Evolutionary conservation across 53 echinoderm and acorn worm species (phyloP).

Genomic region (Holothuria leucospilota): DNA sequence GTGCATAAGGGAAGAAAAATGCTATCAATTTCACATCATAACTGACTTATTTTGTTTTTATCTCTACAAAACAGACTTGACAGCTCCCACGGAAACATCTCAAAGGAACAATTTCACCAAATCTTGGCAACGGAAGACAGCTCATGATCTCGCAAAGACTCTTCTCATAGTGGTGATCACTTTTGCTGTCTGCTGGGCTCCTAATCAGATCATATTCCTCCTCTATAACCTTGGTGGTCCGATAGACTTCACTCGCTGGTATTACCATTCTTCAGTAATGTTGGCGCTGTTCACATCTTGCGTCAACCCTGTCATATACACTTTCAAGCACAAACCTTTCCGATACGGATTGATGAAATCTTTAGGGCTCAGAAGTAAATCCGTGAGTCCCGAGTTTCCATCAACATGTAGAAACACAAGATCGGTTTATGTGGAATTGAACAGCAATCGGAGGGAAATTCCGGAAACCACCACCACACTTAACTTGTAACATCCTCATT

Average conservation of each 20-base stretch:
- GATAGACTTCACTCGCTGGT: constrained; percentile 67
- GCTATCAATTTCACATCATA: no score
- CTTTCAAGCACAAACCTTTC: constrained; percentile 81
- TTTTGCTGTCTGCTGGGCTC: constrained; percentile 87
- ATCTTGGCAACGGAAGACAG: constrained; percentile 76
- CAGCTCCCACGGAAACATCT: no score
- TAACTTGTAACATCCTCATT: no score
- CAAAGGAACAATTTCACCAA: neutral
- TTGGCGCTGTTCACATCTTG: constrained; percentile 84
- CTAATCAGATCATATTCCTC: constrained; percentile 81
- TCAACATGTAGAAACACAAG: no score
- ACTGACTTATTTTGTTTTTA: no score
- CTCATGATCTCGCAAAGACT: constrained; percentile 73
- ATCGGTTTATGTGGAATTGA: no score
- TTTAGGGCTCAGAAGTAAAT: neutral
- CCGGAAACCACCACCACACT: no score
- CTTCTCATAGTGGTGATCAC: constrained; percentile 83
- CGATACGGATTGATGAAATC: constrained; percentile 37
- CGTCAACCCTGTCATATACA: constrained; percentile 94
- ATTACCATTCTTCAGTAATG: constrained; percentile 83
- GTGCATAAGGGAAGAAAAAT: no score
- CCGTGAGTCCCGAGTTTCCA: neutral
- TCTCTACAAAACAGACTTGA: no score
- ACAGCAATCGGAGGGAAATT: no score
- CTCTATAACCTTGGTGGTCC: constrained; percentile 76